A percentile compares a stretch with the other conserved stretches of the same genome.
phyloP scores from a whole-genome alignment of 2,888 invertebrate genomes.

The Maniola hyperantus region DNA sequence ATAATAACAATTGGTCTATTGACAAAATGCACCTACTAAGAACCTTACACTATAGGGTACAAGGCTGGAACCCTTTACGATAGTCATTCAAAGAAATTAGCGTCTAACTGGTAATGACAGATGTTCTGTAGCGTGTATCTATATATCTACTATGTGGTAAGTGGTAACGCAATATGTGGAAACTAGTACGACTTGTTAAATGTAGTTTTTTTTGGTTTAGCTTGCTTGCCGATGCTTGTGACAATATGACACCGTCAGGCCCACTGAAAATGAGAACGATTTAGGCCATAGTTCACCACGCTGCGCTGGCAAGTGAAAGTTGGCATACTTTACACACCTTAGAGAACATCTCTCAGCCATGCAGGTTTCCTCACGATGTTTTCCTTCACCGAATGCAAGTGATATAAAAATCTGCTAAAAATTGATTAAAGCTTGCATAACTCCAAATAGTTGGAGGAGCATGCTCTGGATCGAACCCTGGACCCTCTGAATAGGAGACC shows the following conservation, averaged over 20 bases:
- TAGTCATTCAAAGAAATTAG: conserved; percentile 1
- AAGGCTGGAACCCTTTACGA: neutral
- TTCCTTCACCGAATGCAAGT: too few relatives aligned
- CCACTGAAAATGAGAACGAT: too few relatives aligned
- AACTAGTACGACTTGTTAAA: neutral
- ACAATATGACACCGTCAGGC: neutral
- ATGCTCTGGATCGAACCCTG: too few relatives aligned
- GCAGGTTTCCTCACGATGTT: too few relatives aligned
- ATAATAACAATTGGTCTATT: neutral
- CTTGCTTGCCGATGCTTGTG: neutral
- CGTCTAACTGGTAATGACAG: neutral
- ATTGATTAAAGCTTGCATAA: too few relatives aligned
- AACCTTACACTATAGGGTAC: neutral
- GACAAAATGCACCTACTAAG: neutral
- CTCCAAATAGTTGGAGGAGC: too few relatives aligned
- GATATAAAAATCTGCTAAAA: too few relatives aligned
- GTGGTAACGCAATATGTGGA: neutral
- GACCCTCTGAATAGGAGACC: too few relatives aligned
- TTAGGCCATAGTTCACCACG: too few relatives aligned
- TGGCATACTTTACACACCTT: too few relatives aligned
- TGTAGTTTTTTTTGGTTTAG: neutral
- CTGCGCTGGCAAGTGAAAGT: too few relatives aligned
- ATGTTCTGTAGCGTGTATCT: neutral
- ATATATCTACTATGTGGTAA: neutral
- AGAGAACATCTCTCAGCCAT: too few relatives aligned